Percentiles rank a stretch among this genome's conserved stretches.
phyloP scores from a whole-genome alignment of 2,113 vertebrate species.

The Oreochromis tanganicae region DNA sequence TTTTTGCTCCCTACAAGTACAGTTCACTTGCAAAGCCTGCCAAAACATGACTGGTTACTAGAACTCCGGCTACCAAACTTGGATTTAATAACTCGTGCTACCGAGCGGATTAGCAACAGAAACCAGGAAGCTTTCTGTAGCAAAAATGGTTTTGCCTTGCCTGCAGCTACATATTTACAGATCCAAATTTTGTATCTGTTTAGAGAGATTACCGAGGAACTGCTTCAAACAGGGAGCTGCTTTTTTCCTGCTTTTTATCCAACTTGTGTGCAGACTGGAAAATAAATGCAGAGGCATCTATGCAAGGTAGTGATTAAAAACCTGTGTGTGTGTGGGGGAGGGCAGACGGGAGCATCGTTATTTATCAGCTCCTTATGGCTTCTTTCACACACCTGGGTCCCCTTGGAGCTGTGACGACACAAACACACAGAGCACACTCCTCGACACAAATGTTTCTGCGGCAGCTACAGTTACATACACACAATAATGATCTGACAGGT shows the following conservation, averaged over 20 bases:
- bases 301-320: conserved; percentile 25
- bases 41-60: neutral
- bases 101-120: neutral
- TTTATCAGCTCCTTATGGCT: conserved; percentile 26
- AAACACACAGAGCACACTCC: neutral
- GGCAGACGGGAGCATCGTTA: neutral
- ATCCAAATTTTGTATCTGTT: neutral
- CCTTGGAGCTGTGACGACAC: neutral
- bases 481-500: neutral
- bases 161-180: neutral
- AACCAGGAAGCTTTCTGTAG: neutral
- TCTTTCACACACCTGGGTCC: conserved; percentile 10
- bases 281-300: neutral
- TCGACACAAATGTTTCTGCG: neutral
- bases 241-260: neutral
- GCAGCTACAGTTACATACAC: neutral
- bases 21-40: neutral
- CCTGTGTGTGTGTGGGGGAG: neutral
- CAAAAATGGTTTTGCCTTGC: neutral
- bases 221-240: neutral
- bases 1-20: neutral
- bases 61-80: neutral
- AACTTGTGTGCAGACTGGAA: neutral
- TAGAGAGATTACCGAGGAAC: neutral
- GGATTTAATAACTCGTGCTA: neutral